Base-by-base conservation (phyloP, 2,888 invertebrate species). In the Netelia inedita region DNA sequence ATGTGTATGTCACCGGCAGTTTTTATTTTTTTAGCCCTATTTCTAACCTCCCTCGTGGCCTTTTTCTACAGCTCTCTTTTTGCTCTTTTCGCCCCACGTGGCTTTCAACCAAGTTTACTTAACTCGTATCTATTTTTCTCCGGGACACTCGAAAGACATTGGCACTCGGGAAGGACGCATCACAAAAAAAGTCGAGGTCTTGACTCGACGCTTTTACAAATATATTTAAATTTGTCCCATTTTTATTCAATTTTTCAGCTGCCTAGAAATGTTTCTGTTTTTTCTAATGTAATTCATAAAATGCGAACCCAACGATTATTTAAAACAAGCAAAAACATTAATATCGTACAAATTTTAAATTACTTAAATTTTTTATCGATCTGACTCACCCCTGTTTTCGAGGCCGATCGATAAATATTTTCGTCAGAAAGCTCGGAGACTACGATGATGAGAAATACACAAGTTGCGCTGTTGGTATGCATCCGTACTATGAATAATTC, bases 401-500 rank as follows among this genome's bases (percentile, higher is more conserved):
- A 35, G 75, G 28, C 59, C 46, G 79, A 86, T 63, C 69, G 55
- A 82, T 76, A 63, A 76, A 65, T 75, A 21, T 82, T 82, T 76
- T 61, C 14, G 59, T 66, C 19, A 10, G 63, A 59, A 65, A 59
- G 19, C 55, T 16, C 10, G 14, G 68, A 43, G 46, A 55, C n/a
- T n/a, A 59, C 19, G 23, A 16, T 53, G 19, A 63, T 43, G 28
- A 57, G 57, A 79, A 57, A 72, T 65, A 72, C 50, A 55, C 43
- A 71, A 68, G 85, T 79, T 75, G 69, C 43, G 79, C 63, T 74
- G 59, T 82, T 68, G 72, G 72, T 85, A 75, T 75, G 74, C 79
- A 82, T 82, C 71, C 59, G 82, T 61, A 79, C 65, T 88, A 91
- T 91, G 91, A 92, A 92, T 92, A 92, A 92, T 92, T 92, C 89